phyloP scores from a whole-genome alignment of 2,797 vertebrate genomes.

The Pseudochaenichthys georgianus region DNA sequence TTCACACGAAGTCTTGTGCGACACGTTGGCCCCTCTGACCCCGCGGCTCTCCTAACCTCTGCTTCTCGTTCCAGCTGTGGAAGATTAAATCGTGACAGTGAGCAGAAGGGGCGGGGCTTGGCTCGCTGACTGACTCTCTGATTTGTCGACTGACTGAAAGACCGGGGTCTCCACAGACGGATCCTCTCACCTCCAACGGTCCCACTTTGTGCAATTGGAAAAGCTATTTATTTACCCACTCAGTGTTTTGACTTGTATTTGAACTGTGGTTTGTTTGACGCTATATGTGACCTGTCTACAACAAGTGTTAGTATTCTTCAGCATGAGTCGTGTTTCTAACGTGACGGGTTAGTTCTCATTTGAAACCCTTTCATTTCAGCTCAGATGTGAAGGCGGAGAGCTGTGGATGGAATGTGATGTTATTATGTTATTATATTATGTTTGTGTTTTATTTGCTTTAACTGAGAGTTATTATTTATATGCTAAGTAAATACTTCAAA shows the following conservation, averaged over 20 bases:
- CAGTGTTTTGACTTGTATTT: slow-evolving; percentile 85
- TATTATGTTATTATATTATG: slow-evolving; percentile 5
- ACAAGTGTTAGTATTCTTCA: slow-evolving; percentile 75
- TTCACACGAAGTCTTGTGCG: no score
- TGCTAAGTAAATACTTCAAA: slow-evolving; percentile 18
- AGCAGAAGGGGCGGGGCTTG: slow-evolving; percentile 39
- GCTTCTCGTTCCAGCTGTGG: slow-evolving; percentile 89
- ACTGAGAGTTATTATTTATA: slow-evolving; percentile 54
- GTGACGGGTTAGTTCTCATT: slow-evolving; percentile 51
- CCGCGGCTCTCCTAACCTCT: neutral
- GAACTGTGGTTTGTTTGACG: slow-evolving; percentile 79
- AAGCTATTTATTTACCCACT: slow-evolving; percentile 94
- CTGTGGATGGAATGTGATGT: neutral
- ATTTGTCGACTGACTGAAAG: slow-evolving; percentile 22
- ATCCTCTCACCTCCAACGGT: slow-evolving; percentile 88
- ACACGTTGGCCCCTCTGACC: no score
- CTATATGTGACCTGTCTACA: slow-evolving; percentile 82
- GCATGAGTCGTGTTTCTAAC: slow-evolving; percentile 42
- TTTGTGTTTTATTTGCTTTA: slow-evolving; percentile 31
- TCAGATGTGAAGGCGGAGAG: slow-evolving; percentile 29
- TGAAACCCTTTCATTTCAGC: slow-evolving; percentile 30
- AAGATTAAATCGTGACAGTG: slow-evolving; percentile 97
- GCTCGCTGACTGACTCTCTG: slow-evolving; percentile 59
- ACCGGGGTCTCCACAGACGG: slow-evolving; percentile 69
- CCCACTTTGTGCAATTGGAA: slow-evolving; percentile 93